These are phyloP conservation scores for Corbicula japonica DNA, from an alignment of 2,888 invertebrate species.

Conservation along the genomic window DNA sequence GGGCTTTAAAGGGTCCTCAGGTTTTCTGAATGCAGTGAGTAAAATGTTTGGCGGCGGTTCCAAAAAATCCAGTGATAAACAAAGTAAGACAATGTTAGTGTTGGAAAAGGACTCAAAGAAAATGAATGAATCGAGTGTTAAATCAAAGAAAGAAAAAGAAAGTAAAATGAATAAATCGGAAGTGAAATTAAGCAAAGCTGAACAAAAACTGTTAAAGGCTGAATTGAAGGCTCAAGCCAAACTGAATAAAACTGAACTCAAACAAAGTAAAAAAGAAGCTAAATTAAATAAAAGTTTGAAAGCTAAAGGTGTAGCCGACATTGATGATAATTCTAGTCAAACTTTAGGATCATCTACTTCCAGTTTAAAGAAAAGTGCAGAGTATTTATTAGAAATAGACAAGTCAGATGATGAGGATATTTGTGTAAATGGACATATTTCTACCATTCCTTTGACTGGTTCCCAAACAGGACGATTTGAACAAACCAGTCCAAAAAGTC, in stretches of 20 bases:
- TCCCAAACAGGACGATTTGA: neutral
- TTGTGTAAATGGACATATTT: slow-evolving; percentile 16
- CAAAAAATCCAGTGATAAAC: slow-evolving; percentile 50
- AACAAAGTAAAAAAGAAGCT: slow-evolving; percentile 54
- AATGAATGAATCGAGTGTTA: slow-evolving; percentile 39
- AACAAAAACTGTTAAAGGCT: slow-evolving; percentile 55
- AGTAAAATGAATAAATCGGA: slow-evolving; percentile 55
- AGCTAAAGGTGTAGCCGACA: slow-evolving; percentile 46
- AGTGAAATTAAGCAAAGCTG: slow-evolving; percentile 48
- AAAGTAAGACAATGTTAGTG: slow-evolving; percentile 55
- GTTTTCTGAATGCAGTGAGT: slow-evolving; percentile 59
- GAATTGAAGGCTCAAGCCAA: slow-evolving; percentile 53
- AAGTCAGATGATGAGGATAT: slow-evolving; percentile 53
- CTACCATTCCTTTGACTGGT: slow-evolving; percentile 7
- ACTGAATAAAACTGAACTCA: slow-evolving; percentile 49
- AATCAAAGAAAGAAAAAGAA: slow-evolving; percentile 32
- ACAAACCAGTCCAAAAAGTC: slow-evolving; percentile 5
- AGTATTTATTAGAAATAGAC: slow-evolving; percentile 64
- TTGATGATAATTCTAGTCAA: slow-evolving; percentile 34
- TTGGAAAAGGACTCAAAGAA: slow-evolving; percentile 52
- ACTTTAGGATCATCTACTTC: slow-evolving; percentile 52
- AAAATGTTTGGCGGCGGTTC: slow-evolving; percentile 60
- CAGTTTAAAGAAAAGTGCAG: slow-evolving; percentile 64
- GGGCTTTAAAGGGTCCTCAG: slow-evolving; percentile 58
- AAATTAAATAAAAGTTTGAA: slow-evolving; percentile 59